Base-by-base conservation (phyloP, 2,797 vertebrate genomes). In the Nasua narica region DNA sequence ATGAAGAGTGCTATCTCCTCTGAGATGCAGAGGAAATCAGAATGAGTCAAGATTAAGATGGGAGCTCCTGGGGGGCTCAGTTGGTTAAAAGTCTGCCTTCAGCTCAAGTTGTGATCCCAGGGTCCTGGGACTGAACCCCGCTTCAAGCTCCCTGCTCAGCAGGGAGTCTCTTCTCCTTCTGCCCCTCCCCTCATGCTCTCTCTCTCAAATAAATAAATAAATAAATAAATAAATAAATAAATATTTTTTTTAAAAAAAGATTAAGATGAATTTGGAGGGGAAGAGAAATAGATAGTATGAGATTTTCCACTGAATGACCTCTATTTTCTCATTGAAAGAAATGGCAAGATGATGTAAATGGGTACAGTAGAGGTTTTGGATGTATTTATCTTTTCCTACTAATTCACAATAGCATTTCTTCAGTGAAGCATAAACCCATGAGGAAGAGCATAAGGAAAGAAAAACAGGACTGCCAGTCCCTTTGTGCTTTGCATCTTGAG, bases 231-330 rank as follows among this genome's bases (percentile, higher is more conserved):
- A 62, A 65, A 65, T n/a, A n/a, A 65, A 43, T 43, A 43, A 65
- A n/a, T 40, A 40, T 32, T 16, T 65, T 32, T 14, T 56, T 60
- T 1, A n/a, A 65, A 62, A 65, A 62, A 86, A n/a, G 18, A 77
- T 58, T 58, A 94, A 95, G 27, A 10, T 43, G 25, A 92, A 77
- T 76, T 92, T 96, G 86, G 54, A 92, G 52, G 52, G 90, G 35
- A 58, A 85, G 52, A 76, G 40, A 81, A 43, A 18, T 16, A 70
- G 5, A 25, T 27, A 54, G 4, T 67, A 7, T 77, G 52, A 77
- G n/a, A 87, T 79, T 91, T 81, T 77, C 58, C 13, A 43, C 32
- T 3, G 58, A 60, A 2, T 76, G 46, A 3, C 62, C 14, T 94
- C 87, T 83, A 3, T 79, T 72, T 86, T 89, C 37, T 91, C 50